phyloP scores from a whole-genome alignment of 2,113 vertebrate genomes.

The Oncorhynchus keta region DNA sequence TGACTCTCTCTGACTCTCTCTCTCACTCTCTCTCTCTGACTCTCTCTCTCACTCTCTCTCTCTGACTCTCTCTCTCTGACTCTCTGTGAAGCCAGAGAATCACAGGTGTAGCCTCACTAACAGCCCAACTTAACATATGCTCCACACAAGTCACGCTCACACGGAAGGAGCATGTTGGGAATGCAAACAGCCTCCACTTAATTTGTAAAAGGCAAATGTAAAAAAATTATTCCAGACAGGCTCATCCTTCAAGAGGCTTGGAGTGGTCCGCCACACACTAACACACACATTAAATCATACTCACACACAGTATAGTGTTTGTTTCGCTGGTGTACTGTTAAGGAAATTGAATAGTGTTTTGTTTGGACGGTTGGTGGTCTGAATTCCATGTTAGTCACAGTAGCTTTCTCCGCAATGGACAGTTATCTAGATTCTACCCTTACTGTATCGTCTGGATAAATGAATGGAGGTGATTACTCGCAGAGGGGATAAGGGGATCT shows the following conservation, averaged over 20 bases:
- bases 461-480: no score
- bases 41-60: no score
- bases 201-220: conserved; percentile 43
- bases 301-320: neutral
- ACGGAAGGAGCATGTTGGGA: conserved; percentile 18
- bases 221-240: conserved; percentile 18
- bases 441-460: no score
- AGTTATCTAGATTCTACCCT: neutral
- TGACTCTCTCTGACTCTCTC: no score
- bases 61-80: no score
- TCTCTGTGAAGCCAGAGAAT: no score
- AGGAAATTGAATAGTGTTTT: neutral
- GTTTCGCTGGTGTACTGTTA: neutral
- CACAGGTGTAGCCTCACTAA: neutral
- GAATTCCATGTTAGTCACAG: neutral
- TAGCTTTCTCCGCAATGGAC: neutral
- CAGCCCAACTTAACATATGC: conserved; percentile 46
- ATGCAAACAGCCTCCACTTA: conserved; percentile 46
- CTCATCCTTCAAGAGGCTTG: conserved; percentile 22
- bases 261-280: neutral
- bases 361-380: neutral
- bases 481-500: no score
- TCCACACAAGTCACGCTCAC: conserved; percentile 33
- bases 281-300: neutral
- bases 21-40: no score